Evolutionary conservation across 1,140 invertebrate genomes (phyloP).

Genomic region (Ladona fulva): DNA sequence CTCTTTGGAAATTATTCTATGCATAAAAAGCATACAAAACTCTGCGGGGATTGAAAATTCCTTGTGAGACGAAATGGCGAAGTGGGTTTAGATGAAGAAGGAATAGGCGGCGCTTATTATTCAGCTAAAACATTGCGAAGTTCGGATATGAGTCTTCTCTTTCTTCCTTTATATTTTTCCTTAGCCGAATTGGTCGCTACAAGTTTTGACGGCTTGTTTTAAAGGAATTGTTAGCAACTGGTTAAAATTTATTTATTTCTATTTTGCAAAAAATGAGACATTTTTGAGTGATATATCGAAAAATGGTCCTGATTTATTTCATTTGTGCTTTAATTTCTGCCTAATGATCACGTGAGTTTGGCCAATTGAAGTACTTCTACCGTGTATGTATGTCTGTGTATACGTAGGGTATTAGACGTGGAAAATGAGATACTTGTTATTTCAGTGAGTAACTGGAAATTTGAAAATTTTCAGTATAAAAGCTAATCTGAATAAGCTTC

Average conservation of each 20-base stretch:
- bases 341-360: neutral
- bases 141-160: neutral
- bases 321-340: neutral
- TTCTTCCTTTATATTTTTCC: neutral
- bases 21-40: neutral
- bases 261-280: neutral
- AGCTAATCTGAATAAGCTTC: constrained; percentile 3
- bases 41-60: neutral
- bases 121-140: no score
- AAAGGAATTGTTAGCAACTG: neutral
- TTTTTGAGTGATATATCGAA: neutral
- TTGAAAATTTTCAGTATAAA: neutral
- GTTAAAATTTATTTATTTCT: no score
- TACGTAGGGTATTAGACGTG: neutral
- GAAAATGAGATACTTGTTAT: neutral
- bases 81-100: neutral
- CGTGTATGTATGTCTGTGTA: neutral
- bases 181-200: neutral
- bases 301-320: neutral
- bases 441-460: neutral
- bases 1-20: neutral
- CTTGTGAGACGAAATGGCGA: neutral
- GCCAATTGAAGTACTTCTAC: neutral
- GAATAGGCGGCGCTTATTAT: neutral
- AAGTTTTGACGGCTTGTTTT: neutral